Base-by-base conservation (phyloP, 2,113 vertebrate genomes). In the Microtus oregoni region DNA sequence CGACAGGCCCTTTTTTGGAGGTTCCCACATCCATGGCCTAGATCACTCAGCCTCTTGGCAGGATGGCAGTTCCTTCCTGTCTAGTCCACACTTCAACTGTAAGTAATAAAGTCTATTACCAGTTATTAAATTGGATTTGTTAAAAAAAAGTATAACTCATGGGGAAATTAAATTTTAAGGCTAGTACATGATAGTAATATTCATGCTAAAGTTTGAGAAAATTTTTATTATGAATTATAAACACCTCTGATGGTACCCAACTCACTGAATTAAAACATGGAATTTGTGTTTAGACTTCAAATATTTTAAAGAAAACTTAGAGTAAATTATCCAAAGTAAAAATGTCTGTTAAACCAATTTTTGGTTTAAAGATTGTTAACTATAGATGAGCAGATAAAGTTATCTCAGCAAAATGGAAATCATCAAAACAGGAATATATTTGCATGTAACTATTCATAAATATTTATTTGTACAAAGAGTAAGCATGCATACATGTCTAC, bases 11-110 rank as follows among this genome's bases (percentile, higher is more conserved):
- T 98, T 99, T 78, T 86, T 98, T 8, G 98, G 98, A 32, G 97
- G 98, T 96, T 98, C 98, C 68, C 98, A 97, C 90, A 76, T 89
- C 89, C 98, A 92, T 58, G 94, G 98, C 19, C 92, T 98, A 91
- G 96, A 98, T 97, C 98, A 99, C 26, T 98, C 98, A 73, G 98
- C 98, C 30, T 98, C 98, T 26, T 98, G 99, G 94, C 98, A 94
- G 97, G 98, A 91, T 83, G 97, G 97, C 17, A 92, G 67, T 96
- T 97, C 73, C 38, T 98, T 99, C 96, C 97, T 99, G 24, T 98
- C 98, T 95, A 99, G 98, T 97, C 98, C 99, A 20, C 94, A 98
- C 97, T 94, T 98, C 32, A 97, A 95, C 73, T 98, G 99, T 99
- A 98, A 99, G 99, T 99, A 98, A 98, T 94, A 28, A 97, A 96